These are phyloP conservation scores for Thunnus albacares DNA, from an alignment of 2,797 vertebrate species.

Conservation along the genomic window DNA sequence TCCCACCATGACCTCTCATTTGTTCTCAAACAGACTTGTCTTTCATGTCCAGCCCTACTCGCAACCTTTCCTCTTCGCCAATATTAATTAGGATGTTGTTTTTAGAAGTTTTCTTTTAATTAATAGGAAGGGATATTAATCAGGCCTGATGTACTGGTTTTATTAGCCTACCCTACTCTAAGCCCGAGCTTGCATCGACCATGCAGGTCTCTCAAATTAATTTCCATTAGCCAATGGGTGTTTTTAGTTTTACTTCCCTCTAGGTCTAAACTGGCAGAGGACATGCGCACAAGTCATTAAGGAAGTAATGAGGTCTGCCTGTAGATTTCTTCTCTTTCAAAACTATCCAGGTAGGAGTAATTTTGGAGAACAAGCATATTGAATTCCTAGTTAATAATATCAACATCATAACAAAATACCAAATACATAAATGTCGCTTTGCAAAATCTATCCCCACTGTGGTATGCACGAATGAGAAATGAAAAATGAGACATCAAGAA, in stretches of 20 bases:
- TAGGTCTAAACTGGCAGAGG: constrained; percentile 30
- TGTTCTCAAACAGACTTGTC: constrained; percentile 22
- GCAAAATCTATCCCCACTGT: no score
- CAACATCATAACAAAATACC: no score
- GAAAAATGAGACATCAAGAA: no score
- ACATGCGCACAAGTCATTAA: background rate
- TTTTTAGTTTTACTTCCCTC: constrained; percentile 44
- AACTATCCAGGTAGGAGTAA: no score
- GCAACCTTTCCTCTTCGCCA: constrained; percentile 23
- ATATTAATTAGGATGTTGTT: constrained; percentile 56
- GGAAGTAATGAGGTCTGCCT: background rate
- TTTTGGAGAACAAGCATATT: no score
- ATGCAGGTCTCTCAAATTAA: constrained; percentile 48
- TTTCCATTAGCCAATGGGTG: constrained; percentile 29
- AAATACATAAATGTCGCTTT: no score
- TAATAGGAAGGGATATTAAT: constrained; percentile 50
- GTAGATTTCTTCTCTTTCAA: background rate
- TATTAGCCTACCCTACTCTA: constrained; percentile 11
- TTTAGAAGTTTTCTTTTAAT: constrained; percentile 43
- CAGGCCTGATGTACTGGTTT: constrained; percentile 26
- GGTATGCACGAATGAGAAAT: no score
- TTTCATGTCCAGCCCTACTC: constrained; percentile 22
- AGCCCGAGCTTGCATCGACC: constrained; percentile 35
- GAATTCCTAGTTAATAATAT: no score
- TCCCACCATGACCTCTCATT: constrained; percentile 25